Evolutionary conservation across 2,113 vertebrate genomes (phyloP).

Genomic region (Tupaia chinensis): DNA sequence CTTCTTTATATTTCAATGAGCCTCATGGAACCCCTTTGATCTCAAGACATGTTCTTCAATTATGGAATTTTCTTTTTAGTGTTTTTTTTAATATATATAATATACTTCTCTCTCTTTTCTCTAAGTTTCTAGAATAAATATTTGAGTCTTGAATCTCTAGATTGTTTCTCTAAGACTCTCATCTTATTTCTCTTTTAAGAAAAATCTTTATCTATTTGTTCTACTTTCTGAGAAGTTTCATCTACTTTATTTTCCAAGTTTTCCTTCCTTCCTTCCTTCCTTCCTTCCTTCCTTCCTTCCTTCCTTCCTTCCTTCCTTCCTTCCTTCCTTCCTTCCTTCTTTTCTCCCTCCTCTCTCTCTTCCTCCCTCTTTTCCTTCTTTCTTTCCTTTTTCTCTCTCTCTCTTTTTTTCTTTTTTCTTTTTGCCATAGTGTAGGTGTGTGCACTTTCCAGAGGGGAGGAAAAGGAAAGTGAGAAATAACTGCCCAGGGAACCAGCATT

Average conservation of each 20-base stretch:
- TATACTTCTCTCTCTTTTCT: neutral
- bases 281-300: too few relatives aligned
- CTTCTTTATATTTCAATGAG: neutral
- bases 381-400: too few relatives aligned
- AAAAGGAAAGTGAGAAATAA: too few relatives aligned
- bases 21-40: neutral
- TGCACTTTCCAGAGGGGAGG: too few relatives aligned
- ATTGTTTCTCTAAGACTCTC: slow-evolving; percentile 2
- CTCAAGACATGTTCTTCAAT: neutral
- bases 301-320: too few relatives aligned
- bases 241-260: slow-evolving; percentile 13
- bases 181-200: neutral
- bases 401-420: too few relatives aligned
- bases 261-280: neutral
- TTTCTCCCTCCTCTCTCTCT: neutral
- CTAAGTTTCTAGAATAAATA: neutral
- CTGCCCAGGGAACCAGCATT: too few relatives aligned
- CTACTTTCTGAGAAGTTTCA: neutral
- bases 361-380: too few relatives aligned
- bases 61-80: slow-evolving; percentile 39
- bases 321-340: neutral
- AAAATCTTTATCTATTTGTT: slow-evolving; percentile 2
- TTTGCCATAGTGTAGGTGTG: too few relatives aligned
- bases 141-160: neutral
- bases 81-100: slow-evolving; percentile 2